Base-by-base conservation (phyloP, 1,140 invertebrate genomes). In the Pomacea maculata region DNA sequence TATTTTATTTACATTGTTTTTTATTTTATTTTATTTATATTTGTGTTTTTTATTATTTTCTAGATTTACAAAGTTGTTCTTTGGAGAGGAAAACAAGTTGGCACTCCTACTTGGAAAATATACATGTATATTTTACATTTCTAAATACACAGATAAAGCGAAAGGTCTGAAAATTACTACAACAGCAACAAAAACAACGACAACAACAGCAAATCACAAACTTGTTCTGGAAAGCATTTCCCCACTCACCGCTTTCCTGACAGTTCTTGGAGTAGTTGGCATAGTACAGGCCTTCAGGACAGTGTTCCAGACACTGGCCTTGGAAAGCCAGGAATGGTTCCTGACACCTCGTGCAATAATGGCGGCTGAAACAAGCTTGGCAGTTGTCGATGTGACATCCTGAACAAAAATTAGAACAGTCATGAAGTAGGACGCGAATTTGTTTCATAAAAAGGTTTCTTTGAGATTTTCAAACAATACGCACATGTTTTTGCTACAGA, bases 331-430 rank as follows among this genome's bases (percentile, higher is more conserved):
- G 71, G 72, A 85, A 88, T n/a, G 88, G 88, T 10, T 79, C 75
- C 68, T 80, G 68, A 78, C 89, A 90, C 61, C 81, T 70, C 15
- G 85, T 85, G 78, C 89, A 90, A 79, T 86, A 88, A 45, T 83
- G 82, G 68, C 83, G 82, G 75, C 84, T 86, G 73, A 86, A 87
- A 74, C 89, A 90, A 15, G 82, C 77, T 45, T 86, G 82, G 77
- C 89, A 90, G 70, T 89, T 82, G 45, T 85, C 81, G n/a, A 88
- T 86, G 75, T 86, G 85, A 79, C 89, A 90, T 81, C 81, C 89
- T 90, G 83, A 73, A 61, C 82, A 80, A 76, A 63, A 21, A 70
- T 57, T 14, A 78, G 34, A 71, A 19, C 11, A 63, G 19, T 14
- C n/a, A 11, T 67, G n/a, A n/a, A 45, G 34, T 5, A 45, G 34